Conservation (phyloP, 2,797 vertebrate species). For the Lithobates pipiens region DNA sequence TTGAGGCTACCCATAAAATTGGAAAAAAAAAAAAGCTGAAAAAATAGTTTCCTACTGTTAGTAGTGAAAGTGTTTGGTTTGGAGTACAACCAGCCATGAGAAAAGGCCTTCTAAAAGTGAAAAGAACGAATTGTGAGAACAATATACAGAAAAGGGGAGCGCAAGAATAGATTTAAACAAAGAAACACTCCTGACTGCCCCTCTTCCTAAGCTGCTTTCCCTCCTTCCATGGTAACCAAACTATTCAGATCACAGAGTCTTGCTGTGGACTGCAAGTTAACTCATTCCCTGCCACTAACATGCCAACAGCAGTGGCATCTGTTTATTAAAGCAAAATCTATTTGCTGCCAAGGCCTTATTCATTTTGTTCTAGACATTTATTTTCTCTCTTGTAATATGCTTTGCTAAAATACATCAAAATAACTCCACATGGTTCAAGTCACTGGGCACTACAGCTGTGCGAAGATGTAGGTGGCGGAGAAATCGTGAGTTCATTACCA, state of each 20-base stretch:
- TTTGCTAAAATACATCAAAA: background rate
- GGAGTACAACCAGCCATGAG: background rate
- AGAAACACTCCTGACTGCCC: constrained; percentile 29
- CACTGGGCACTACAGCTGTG: constrained; percentile 1
- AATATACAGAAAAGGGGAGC: constrained; percentile 12
- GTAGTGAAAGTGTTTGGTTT: background rate
- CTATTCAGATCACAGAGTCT: constrained; percentile 43
- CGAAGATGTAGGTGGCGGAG: background rate
- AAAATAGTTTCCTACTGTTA: background rate
- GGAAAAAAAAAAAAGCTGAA: background rate
- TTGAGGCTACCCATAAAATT: background rate
- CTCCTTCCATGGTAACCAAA: constrained; percentile 56
- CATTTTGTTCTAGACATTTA: no score
- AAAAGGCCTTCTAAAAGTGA: constrained; percentile 1
- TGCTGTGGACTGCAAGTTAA: constrained; percentile 38
- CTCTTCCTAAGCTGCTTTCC: constrained; percentile 56
- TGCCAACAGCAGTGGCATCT: background rate
- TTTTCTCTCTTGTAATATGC: no score
- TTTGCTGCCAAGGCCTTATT: background rate
- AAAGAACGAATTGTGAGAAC: background rate
- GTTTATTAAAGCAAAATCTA: background rate
- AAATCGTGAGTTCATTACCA: background rate
- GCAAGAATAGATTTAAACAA: constrained; percentile 41
- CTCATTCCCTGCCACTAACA: constrained; percentile 4
- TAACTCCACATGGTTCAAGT: background rate